A percentile compares a stretch with the other conserved stretches of the same genome.
phyloP scores from a whole-genome alignment of 2,113 vertebrate species.

The Penelope pileata region DNA sequence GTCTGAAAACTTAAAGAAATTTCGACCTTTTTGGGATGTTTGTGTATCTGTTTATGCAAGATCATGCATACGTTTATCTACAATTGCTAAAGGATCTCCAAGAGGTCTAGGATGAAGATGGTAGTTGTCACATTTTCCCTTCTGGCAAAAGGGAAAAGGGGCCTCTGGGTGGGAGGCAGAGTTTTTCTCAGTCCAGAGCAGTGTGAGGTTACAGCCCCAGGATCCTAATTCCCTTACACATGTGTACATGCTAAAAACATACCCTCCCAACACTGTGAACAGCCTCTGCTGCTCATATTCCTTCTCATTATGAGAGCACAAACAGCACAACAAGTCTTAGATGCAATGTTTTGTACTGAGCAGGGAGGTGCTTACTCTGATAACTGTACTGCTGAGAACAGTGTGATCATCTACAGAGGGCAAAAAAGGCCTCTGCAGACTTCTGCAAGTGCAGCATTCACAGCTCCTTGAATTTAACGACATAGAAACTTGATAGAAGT shows the following conservation, averaged over 20 bases:
- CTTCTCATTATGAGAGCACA: neutral
- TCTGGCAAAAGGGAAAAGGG: neutral
- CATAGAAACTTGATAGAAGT: neutral
- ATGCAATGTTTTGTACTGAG: rapidly evolving
- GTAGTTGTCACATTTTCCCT: neutral
- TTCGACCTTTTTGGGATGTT: neutral
- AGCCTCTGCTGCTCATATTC: neutral
- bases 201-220: neutral
- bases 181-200: neutral
- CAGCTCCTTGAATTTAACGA: neutral
- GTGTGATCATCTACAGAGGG: rapidly evolving
- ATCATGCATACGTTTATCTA: neutral
- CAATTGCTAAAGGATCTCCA: neutral
- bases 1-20: neutral
- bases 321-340: neutral
- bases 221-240: neutral
- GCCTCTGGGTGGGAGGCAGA: neutral
- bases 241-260: neutral
- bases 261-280: rapidly evolving
- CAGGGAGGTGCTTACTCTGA: neutral
- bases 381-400: neutral
- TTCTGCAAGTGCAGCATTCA: neutral
- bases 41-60: neutral
- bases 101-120: neutral
- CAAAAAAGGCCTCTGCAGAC: neutral